Base-by-base conservation (phyloP, 2,113 vertebrate species). In the Corvus moneduloides region DNA sequence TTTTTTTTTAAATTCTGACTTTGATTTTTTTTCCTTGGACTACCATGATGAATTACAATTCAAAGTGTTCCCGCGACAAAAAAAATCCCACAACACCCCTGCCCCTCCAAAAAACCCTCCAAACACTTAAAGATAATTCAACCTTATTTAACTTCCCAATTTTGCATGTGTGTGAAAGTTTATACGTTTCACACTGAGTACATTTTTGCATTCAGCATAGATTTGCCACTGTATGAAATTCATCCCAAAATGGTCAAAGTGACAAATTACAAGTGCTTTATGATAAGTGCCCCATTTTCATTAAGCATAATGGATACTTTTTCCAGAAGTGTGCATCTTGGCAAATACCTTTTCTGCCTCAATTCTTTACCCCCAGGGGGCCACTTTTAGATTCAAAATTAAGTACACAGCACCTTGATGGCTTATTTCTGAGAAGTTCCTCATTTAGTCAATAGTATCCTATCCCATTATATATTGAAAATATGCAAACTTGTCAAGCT, bases 181-280 rank as follows among this genome's bases (percentile, higher is more conserved):
- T 66, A 33, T 33, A 30, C 13, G 22, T 80, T 88, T 85, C 39
- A 83, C 74, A 83, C 48, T 35, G 73, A 56, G 61, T 26, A 66
- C 22, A 19, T 48, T 86, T 85, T 59, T 84, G 48, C 49, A 77
- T 84, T 91, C 79, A 66, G 52, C 39, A 58, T 68, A 80, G 74
- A 87, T 80, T 66, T 93, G 37, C 41, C 63, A 84, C 59, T 32
- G 26, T 48, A 33, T 68, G 89, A 79, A 80, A 93, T 54, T 76
- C 66, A 74, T 74, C 68, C 54, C 73, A 43, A 92, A 95, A 90
- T 66, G 59, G 82, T 44, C 88, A 52, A 52, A 90, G 39, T 80
- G 85, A 94, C 93, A 92, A 93, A 92, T 39, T 37, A 69, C 61
- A 84, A 90, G 33, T 71, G 44, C 68, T 93, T 92, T 80, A 64